Conservation (phyloP, 2,888 invertebrate species). For the Xiphydria camelus region DNA sequence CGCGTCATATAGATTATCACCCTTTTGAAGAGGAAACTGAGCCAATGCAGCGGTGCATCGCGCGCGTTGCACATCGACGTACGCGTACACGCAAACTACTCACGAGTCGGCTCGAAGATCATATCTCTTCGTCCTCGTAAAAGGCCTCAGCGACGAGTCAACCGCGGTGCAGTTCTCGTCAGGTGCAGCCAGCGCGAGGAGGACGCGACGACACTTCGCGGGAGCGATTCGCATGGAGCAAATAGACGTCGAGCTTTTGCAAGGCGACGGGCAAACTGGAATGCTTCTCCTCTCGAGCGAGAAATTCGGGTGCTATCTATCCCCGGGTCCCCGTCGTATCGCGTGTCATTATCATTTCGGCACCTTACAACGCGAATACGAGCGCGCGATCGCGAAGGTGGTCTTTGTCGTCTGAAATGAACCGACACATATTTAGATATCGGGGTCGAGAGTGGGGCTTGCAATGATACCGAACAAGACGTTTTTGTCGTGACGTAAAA, state of each 20-base stretch:
- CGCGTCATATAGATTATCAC: too few species aligned
- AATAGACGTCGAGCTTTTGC: conserved; percentile 7
- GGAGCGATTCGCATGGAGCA: too few species aligned
- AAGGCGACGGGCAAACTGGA: conserved; percentile 10
- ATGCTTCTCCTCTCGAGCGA: conserved; percentile 3
- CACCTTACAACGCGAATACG: conserved; percentile 3
- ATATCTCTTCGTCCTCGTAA: conserved; percentile 10
- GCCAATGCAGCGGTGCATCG: too few species aligned
- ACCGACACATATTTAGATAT: conserved; percentile 9
- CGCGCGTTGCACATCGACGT: too few species aligned
- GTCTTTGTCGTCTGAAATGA: conserved; percentile 10
- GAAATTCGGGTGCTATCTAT: conserved; percentile 26
- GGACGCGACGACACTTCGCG: conserved; percentile 23
- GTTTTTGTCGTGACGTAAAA: too few species aligned
- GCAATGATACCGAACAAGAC: not conserved
- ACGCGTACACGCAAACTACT: too few species aligned
- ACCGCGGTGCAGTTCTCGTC: too few species aligned
- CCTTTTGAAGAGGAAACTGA: too few species aligned
- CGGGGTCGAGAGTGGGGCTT: too few species aligned
- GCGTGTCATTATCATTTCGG: conserved; percentile 27
- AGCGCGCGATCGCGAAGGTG: conserved; percentile 1
- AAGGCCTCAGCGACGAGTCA: not conserved
- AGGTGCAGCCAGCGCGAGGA: too few species aligned
- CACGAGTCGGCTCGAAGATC: conserved; percentile 17
- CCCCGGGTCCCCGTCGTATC: conserved; percentile 22